phyloP scores from a whole-genome alignment of 2,888 invertebrate species.

The Panopea generosa region DNA sequence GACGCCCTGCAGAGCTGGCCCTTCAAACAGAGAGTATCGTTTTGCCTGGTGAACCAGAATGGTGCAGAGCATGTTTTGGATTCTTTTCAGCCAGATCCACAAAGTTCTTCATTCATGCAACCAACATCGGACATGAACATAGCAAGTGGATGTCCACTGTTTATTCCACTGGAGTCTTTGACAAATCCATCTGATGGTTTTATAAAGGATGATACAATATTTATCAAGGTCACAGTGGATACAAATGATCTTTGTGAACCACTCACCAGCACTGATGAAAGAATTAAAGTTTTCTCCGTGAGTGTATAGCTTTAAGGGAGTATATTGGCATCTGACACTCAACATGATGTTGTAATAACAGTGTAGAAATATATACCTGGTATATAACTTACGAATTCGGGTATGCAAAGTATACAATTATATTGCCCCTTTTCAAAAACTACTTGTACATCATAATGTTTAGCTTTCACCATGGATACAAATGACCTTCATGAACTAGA shows the following conservation, averaged over 20 bases:
- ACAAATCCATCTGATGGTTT: constrained; percentile 47
- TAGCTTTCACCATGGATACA: constrained; percentile 47
- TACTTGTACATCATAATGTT: too few relatives aligned
- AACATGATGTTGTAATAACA: too few relatives aligned
- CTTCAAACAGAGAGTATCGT: constrained; percentile 80
- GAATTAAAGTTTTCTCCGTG: constrained; percentile 21
- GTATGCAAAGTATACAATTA: too few relatives aligned
- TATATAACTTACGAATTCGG: too few relatives aligned
- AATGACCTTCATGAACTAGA: constrained; percentile 41
- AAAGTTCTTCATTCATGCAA: constrained; percentile 81
- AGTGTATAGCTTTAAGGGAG: neutral
- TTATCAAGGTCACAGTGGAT: constrained; percentile 50
- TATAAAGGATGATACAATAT: constrained; percentile 57
- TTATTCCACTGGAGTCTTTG: constrained; percentile 74
- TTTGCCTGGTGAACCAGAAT: constrained; percentile 83
- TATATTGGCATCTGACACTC: too few relatives aligned
- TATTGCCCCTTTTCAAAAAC: too few relatives aligned
- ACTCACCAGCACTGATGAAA: constrained; percentile 22
- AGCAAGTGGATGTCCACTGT: constrained; percentile 84
- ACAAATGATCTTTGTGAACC: constrained; percentile 41
- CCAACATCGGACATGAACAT: constrained; percentile 84
- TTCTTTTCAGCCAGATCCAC: constrained; percentile 83
- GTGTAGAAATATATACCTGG: too few relatives aligned
- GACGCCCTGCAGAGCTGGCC: constrained; percentile 84
- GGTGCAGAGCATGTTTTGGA: constrained; percentile 81